Percentiles rank a stretch among this genome's conserved stretches.
phyloP scores from a whole-genome alignment of 2,113 vertebrate species.

The Pelmatolapia mariae region DNA sequence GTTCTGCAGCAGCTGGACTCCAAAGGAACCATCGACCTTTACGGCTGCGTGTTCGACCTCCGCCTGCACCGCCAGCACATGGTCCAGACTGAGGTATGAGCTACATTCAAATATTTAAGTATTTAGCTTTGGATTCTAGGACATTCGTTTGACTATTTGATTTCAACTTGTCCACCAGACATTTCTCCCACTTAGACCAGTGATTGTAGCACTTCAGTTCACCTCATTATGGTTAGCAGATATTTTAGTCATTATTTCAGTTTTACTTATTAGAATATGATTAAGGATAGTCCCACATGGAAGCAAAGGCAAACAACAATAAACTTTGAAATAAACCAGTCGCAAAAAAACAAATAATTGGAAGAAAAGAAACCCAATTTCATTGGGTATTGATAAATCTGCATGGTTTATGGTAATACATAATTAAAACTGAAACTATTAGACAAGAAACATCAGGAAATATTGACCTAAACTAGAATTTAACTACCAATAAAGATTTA shows the following conservation, averaged over 20 bases:
- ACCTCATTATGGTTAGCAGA: not conserved
- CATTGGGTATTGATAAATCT: not conserved
- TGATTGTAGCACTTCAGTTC: not conserved
- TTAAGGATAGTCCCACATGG: not conserved
- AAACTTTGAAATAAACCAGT: not conserved
- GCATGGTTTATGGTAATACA: not conserved
- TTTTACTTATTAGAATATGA: not conserved
- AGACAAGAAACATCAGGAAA: not conserved
- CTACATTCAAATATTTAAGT: not conserved
- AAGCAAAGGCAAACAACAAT: not conserved
- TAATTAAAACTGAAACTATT: not conserved
- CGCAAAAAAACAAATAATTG: not conserved
- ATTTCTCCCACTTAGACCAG: not conserved
- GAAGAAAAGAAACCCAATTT: not conserved
- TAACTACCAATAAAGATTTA: not conserved
- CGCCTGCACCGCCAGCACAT: slow-evolving; percentile 91
- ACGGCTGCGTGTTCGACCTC: slow-evolving; percentile 86
- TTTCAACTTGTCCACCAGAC: not conserved
- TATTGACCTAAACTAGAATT: not conserved
- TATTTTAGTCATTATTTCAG: not conserved
- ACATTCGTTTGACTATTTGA: not conserved
- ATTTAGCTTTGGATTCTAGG: not conserved
- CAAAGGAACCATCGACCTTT: slow-evolving; percentile 86
- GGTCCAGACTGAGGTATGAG: slow-evolving; percentile 90
- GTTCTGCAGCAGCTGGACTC: slow-evolving; percentile 88